These are phyloP conservation scores for Carlito syrichta DNA, from an alignment of 2,113 vertebrate species.

Conservation along the genomic window DNA sequence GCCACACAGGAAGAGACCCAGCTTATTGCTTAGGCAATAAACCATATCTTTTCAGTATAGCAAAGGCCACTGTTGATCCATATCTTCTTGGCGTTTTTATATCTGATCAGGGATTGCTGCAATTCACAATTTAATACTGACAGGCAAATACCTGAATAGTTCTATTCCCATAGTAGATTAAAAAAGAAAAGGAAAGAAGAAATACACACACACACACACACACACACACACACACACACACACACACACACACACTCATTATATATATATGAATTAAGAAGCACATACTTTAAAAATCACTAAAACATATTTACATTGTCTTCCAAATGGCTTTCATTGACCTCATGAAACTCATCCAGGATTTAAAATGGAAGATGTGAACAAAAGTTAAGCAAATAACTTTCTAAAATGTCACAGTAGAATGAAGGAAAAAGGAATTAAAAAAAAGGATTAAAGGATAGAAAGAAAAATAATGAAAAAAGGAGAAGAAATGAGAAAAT, in stretches of 20 bases:
- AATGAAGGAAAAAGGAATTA: slow-evolving; percentile 12
- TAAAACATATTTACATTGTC: neutral
- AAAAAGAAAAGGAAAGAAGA: neutral
- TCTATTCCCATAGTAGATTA: neutral
- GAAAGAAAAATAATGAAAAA: neutral
- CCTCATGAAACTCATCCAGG: neutral
- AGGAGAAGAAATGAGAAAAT: neutral
- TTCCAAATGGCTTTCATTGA: slow-evolving; percentile 34
- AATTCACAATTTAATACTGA: neutral
- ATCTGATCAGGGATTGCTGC: neutral
- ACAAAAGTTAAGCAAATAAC: slow-evolving; percentile 24
- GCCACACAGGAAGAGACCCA: neutral
- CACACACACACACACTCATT: neutral
- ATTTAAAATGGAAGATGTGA: slow-evolving; percentile 39
- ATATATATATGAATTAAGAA: slow-evolving; percentile 5
- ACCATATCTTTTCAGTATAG: neutral
- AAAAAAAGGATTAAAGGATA: slow-evolving; percentile 18
- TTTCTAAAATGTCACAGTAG: slow-evolving; percentile 42
- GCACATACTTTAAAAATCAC: neutral
- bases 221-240: neutral
- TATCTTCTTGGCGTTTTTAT: slow-evolving; percentile 25
- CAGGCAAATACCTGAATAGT: neutral
- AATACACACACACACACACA: neutral
- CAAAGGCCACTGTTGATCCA: neutral
- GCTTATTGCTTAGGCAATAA: neutral